Percentiles rank a stretch among this genome's conserved stretches.
Evolutionary conservation across 1,140 invertebrate genomes (phyloP).

Genomic region (Drosophila sp.): DNA sequence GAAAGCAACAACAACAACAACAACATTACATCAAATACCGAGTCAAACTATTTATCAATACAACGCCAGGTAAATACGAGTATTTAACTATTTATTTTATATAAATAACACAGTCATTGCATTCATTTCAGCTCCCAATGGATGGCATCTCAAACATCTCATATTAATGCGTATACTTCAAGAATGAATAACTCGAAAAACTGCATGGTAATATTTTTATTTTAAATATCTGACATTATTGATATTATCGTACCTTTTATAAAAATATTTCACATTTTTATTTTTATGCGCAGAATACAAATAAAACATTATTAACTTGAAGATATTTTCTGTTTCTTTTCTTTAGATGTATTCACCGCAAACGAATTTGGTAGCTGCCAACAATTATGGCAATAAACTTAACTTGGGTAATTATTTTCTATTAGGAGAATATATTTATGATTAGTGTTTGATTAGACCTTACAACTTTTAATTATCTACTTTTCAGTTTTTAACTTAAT

Average conservation of each 20-base stretch:
- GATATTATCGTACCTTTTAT: no score
- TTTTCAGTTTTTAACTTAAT: no score
- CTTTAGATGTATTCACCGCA: slow-evolving; percentile 34
- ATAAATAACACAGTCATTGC: not conserved
- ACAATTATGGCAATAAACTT: slow-evolving; percentile 28
- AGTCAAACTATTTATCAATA: slow-evolving; percentile 54
- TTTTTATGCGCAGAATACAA: no score
- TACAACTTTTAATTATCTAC: no score
- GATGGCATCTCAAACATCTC: slow-evolving; percentile 24
- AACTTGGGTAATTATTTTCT: slow-evolving; percentile 21
- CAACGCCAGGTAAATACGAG: slow-evolving; percentile 35
- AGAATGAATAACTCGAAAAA: slow-evolving; percentile 35
- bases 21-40: slow-evolving; percentile 39
- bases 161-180: slow-evolving; percentile 13
- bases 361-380: slow-evolving; percentile 22
- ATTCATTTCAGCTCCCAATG: slow-evolving; percentile 30
- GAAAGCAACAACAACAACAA: slow-evolving; percentile 13
- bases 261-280: no score
- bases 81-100: not conserved
- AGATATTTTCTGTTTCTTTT: not conserved
- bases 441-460: no score
- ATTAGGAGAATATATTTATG: no score
- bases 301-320: not conserved
- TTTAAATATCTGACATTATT: not conserved
- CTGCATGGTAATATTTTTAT: slow-evolving; percentile 25